These are phyloP conservation scores for Sus cebifrons DNA, from an alignment of 2,797 vertebrate genomes.

Conservation along the genomic window DNA sequence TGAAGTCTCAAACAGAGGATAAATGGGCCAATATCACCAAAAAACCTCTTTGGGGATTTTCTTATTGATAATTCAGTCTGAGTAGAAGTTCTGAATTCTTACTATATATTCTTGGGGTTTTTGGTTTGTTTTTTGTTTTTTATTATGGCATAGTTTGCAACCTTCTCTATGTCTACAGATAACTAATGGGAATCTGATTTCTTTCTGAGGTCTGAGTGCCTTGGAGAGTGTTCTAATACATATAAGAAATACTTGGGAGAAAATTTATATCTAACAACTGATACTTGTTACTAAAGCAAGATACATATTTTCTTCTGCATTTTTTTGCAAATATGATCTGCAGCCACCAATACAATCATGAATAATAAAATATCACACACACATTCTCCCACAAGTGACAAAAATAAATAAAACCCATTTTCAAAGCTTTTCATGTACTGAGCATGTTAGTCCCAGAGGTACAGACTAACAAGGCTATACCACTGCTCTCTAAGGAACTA, in stretches of 20 bases:
- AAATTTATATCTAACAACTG: not conserved
- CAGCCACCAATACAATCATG: not conserved
- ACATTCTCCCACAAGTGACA: not conserved
- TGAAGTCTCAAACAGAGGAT: not conserved
- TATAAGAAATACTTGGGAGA: not conserved
- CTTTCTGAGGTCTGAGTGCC: not conserved
- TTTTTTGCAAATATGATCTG: not conserved
- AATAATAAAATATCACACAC: not conserved
- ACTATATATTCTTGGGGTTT: not conserved
- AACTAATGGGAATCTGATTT: not conserved
- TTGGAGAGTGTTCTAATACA: not conserved
- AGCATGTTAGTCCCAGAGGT: not conserved
- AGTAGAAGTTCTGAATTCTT: slow-evolving; percentile 11
- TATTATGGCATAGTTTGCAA: not conserved
- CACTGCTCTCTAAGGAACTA: not conserved
- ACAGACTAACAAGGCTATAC: not conserved
- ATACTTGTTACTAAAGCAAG: not conserved
- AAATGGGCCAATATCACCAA: not conserved
- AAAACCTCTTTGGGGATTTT: not conserved
- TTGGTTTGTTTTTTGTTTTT: not conserved
- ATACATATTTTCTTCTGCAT: not conserved
- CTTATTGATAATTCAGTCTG: slow-evolving; percentile 38
- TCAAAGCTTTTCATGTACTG: not conserved
- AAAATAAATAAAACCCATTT: not conserved
- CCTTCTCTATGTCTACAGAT: not conserved